Base-by-base conservation (phyloP, 2,888 invertebrate species). In the Linyphia triangularis region DNA sequence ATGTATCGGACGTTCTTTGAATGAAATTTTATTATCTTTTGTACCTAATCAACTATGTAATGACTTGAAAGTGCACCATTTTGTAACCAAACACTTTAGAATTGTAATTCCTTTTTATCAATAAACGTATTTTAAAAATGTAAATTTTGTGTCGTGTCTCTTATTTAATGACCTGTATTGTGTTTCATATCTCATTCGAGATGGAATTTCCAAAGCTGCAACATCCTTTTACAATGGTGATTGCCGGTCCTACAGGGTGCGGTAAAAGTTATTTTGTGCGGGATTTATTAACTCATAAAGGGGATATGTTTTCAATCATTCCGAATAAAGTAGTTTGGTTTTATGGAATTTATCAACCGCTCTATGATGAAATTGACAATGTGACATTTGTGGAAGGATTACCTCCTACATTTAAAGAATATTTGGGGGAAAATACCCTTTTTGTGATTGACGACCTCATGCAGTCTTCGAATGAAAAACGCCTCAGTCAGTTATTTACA, bases 61-160 rank as follows among this genome's bases (percentile, higher is more conserved):
- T 61, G 85, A 85, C 70, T 85, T 85, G 69, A 1, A 6, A 40
- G n/a, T 77, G 61, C 61, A 73, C 70, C 77, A 77, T 22, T 78
- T 77, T 85, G 69, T 77, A 5, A 78, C 77, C n/a, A 85, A 85
- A n/a, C 43, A 22, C 5, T 84, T 57, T 77, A 43, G 65, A 65
- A 65, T 65, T 65, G 65, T n/a, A 24, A 26, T 67, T 10, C 28
- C 57, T 67, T 75, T 57, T 33, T 57, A 13, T 73, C 43, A 65
- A 65, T 65, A 51, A 65, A 30, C 24, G 0, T 67, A 67, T 30
- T 67, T 63, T 24, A 61, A 13, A 61, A 5, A 61, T 22, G 5
- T 3, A 63, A 61, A 24, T 5, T 63, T 63, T 63, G 24, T 22
- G 19, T 13, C 22, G 24, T 2, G 10, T 63, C 4, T 63, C 24